phyloP scores from a whole-genome alignment of 2,113 vertebrate genomes.

The Muntiacus reevesi region DNA sequence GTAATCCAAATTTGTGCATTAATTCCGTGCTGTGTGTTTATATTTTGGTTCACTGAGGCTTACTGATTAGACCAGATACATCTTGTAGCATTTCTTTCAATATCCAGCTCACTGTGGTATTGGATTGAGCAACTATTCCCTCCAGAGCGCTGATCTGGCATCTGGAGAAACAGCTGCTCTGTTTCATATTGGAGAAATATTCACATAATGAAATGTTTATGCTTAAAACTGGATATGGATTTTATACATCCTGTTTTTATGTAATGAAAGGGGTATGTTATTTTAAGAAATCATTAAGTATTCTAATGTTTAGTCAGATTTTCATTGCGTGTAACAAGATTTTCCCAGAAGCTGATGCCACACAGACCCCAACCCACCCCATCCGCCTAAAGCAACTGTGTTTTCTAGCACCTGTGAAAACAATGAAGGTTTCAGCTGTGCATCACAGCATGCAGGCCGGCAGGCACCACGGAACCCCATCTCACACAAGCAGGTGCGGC shows the following conservation, averaged over 20 bases:
- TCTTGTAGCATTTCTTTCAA: slow-evolving; percentile 2
- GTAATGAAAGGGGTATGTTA: slow-evolving; percentile 46
- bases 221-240: slow-evolving; percentile 57
- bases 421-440: not conserved
- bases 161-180: slow-evolving; percentile 79
- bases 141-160: slow-evolving; percentile 65
- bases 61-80: slow-evolving; percentile 51
- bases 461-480: not conserved
- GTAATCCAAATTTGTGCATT: slow-evolving; percentile 47
- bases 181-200: slow-evolving; percentile 57
- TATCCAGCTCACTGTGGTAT: slow-evolving; percentile 43
- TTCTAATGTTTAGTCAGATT: slow-evolving; percentile 56
- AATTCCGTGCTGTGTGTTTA: slow-evolving; percentile 35
- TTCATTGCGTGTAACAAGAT: slow-evolving; percentile 57
- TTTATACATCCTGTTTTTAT: slow-evolving; percentile 42
- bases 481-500: not conserved
- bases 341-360: not conserved
- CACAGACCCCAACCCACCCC: not conserved
- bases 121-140: slow-evolving; percentile 62
- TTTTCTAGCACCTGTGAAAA: slow-evolving; percentile 55
- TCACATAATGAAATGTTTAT: slow-evolving; percentile 54
- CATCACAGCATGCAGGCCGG: not conserved
- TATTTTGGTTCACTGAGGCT: slow-evolving; percentile 53
- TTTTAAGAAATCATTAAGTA: slow-evolving; percentile 63
- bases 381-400: slow-evolving; percentile 18